Percentiles rank a stretch among this genome's conserved stretches.
phyloP scores from a whole-genome alignment of 2,797 vertebrate species.

The Lutjanus campechanus region DNA sequence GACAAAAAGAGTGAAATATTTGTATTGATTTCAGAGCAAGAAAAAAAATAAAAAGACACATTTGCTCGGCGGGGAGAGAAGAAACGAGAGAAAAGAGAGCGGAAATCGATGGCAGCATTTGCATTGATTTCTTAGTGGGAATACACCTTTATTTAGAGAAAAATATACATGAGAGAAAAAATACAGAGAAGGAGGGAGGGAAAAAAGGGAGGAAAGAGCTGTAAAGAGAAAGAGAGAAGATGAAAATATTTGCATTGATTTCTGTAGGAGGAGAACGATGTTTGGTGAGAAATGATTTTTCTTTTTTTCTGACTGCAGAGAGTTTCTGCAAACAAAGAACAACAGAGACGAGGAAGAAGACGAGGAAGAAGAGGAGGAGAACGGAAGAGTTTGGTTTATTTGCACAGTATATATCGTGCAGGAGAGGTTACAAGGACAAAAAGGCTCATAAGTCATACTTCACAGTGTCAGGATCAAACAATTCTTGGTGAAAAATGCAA shows the following conservation, averaged over 20 bases:
- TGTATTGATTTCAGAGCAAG: conserved; percentile 60
- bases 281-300: not conserved
- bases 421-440: too few relatives aligned
- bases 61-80: conserved; percentile 43
- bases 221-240: conserved; percentile 27
- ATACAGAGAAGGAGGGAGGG: not conserved
- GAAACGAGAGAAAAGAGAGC: conserved; percentile 12
- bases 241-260: conserved; percentile 67
- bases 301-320: not conserved
- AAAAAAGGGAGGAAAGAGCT: not conserved
- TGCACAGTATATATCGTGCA: too few relatives aligned
- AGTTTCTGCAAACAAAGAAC: conserved; percentile 44
- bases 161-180: conserved; percentile 23
- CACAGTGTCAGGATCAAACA: too few relatives aligned
- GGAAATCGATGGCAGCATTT: conserved; percentile 48
- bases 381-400: too few relatives aligned
- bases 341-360: not conserved
- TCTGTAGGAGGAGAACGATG: conserved; percentile 22
- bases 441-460: too few relatives aligned
- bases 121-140: conserved; percentile 60
- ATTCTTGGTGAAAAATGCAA: too few relatives aligned
- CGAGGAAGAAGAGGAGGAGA: not conserved
- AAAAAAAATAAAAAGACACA: conserved; percentile 24
- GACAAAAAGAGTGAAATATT: conserved; percentile 62
- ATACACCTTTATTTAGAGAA: conserved; percentile 55